These are phyloP conservation scores for Drosophila nigromelanica DNA, from an alignment of 1,140 invertebrate genomes.

Conservation along the genomic window DNA sequence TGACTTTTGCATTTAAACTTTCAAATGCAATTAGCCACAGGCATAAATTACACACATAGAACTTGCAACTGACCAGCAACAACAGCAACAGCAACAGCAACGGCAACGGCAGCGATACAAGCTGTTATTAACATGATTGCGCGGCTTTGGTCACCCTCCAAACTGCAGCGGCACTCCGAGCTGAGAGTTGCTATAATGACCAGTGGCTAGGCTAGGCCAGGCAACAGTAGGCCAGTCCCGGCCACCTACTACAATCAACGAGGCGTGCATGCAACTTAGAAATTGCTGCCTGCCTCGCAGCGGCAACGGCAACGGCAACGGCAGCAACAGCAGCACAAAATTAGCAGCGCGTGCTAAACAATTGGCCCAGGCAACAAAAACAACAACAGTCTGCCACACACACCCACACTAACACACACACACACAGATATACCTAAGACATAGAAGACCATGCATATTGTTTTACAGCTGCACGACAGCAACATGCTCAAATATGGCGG, in stretches of 20 bases:
- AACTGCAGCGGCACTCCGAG: conserved; percentile 24
- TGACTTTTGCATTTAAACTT: conserved; percentile 81
- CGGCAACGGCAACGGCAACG: conserved; percentile 18
- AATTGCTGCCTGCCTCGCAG: conserved; percentile 65
- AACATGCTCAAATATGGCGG: conserved; percentile 67
- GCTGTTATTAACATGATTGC: conserved; percentile 80
- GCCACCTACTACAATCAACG: conserved; percentile 81
- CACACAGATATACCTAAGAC: conserved; percentile 8
- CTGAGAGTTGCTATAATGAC: conserved; percentile 36
- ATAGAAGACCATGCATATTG: conserved; percentile 60
- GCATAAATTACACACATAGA: conserved; percentile 70
- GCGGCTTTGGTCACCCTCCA: conserved; percentile 46
- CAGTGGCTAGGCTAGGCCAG: conserved; percentile 19
- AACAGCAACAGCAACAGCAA: conserved; percentile 10
- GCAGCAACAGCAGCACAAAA: conserved; percentile 63
- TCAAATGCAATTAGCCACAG: conserved; percentile 77
- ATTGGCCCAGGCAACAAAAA: conserved; percentile 58
- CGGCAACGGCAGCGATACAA: conserved; percentile 31
- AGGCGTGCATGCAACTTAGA: conserved; percentile 79
- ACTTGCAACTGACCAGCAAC: conserved; percentile 42
- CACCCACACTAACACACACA: conserved; percentile 33
- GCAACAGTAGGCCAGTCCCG: neutral
- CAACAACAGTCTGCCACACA: conserved; percentile 35
- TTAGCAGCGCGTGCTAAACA: conserved; percentile 82
- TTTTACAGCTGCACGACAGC: conserved; percentile 68